A percentile compares a stretch with the other conserved stretches of the same genome.
Conservation (phyloP, 2,888 invertebrate species). For the Sinodicranocentrus sp. region DNA sequence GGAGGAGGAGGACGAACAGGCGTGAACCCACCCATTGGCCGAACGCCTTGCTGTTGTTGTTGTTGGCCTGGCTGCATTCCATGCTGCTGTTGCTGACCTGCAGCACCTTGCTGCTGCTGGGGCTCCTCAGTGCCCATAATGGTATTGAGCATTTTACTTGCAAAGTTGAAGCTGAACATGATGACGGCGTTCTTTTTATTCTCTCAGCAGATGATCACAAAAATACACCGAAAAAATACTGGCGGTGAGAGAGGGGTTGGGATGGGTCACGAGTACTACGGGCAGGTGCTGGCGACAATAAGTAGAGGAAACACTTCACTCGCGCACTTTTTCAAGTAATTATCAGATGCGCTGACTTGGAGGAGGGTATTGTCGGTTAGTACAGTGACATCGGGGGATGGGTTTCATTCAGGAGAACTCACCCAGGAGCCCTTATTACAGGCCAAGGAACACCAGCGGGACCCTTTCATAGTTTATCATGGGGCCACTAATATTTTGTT, state of each 20-base stretch:
- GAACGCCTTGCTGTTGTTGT: slow-evolving; percentile 53
- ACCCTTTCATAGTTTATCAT: slow-evolving; percentile 58
- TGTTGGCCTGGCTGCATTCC: slow-evolving; percentile 60
- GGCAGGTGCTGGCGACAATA: slow-evolving; percentile 8
- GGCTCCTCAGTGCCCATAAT: slow-evolving; percentile 78
- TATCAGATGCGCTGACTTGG: slow-evolving; percentile 25
- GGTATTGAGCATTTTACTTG: slow-evolving; percentile 79
- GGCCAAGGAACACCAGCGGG: slow-evolving; percentile 39
- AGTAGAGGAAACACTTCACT: slow-evolving; percentile 51
- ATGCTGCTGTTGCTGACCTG: slow-evolving; percentile 62
- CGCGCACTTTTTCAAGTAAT: slow-evolving; percentile 33
- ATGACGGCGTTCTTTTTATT: slow-evolving; percentile 57
- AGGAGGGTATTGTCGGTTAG: slow-evolving; percentile 58
- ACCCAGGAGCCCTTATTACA: slow-evolving; percentile 57
- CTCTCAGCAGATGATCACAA: slow-evolving; percentile 32
- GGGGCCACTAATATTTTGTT: slow-evolving; percentile 23
- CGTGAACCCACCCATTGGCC: slow-evolving; percentile 68
- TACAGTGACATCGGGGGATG: slow-evolving; percentile 46
- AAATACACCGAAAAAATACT: slow-evolving; percentile 37
- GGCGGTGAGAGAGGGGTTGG: not conserved
- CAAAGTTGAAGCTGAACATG: slow-evolving; percentile 80
- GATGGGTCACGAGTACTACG: not conserved
- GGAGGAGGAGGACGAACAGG: slow-evolving; percentile 69
- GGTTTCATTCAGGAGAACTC: slow-evolving; percentile 59
- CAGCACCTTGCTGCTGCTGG: slow-evolving; percentile 67